Conservation (phyloP, 2,113 vertebrate genomes). For the Notechis scutatus region DNA sequence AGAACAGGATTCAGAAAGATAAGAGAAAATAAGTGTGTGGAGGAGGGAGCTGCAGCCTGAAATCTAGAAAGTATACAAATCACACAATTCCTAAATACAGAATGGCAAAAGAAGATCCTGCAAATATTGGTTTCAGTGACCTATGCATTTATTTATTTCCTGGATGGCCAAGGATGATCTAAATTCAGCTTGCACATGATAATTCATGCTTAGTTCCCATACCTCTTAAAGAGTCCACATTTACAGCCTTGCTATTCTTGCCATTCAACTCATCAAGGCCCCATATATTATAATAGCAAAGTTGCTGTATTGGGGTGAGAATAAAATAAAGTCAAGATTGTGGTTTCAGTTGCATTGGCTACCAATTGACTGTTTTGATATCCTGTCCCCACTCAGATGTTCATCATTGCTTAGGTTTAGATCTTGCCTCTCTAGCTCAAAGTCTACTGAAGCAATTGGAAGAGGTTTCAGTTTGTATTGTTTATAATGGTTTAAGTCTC, state of each 20-base stretch:
- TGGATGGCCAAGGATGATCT: not conserved
- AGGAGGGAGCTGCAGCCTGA: too few relatives aligned
- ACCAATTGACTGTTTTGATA: not conserved
- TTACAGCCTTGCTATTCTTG: not conserved
- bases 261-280: not conserved
- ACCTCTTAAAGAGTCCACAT: not conserved
- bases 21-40: too few relatives aligned
- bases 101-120: too few relatives aligned
- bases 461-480: not conserved
- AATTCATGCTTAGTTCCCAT: not conserved
- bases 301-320: not conserved
- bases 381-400: not conserved
- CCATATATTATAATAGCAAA: too few relatives aligned
- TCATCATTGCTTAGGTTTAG: not conserved
- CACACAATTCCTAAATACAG: too few relatives aligned
- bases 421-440: not conserved
- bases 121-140: not conserved
- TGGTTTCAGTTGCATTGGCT: not conserved
- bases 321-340: not conserved
- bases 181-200: not conserved
- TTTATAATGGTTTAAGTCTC: not conserved
- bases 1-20: too few relatives aligned
- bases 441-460: not conserved
- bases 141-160: not conserved
- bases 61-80: too few relatives aligned